phyloP scores from a whole-genome alignment of 2,888 invertebrate species.

The Melinaea marsaeus region DNA sequence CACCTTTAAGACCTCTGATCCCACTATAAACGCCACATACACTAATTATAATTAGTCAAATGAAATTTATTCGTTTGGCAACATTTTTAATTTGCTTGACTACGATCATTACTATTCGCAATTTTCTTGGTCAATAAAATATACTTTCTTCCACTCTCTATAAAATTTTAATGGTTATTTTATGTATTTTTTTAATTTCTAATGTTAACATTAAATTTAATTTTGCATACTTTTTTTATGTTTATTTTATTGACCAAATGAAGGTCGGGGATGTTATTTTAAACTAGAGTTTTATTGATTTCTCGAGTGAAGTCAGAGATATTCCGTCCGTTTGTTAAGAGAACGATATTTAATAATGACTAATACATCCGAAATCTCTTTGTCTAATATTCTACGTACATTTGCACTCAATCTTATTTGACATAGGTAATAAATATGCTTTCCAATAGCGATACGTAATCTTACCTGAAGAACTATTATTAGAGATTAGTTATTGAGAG shows the following conservation, averaged over 20 bases:
- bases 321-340: background rate
- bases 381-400: conserved; percentile 15
- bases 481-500: background rate
- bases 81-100: background rate
- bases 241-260: too few species aligned
- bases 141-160: conserved; percentile 3
- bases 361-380: conserved; percentile 3
- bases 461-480: conserved; percentile 20
- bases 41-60: too few species aligned
- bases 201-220: background rate
- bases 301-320: background rate
- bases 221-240: too few species aligned
- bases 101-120: background rate
- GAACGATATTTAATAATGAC: conserved; percentile 1
- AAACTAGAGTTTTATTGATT: background rate
- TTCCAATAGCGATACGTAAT: conserved; percentile 25
- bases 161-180: background rate
- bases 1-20: background rate
- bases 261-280: too few species aligned
- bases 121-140: background rate
- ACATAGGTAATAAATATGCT: conserved; percentile 29
- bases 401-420: conserved; percentile 21
- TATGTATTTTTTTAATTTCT: background rate
- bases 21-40: too few species aligned
- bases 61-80: background rate